Evolutionary conservation across 2,113 vertebrate species (phyloP).

Genomic region (Ctenodactylus gundi): DNA sequence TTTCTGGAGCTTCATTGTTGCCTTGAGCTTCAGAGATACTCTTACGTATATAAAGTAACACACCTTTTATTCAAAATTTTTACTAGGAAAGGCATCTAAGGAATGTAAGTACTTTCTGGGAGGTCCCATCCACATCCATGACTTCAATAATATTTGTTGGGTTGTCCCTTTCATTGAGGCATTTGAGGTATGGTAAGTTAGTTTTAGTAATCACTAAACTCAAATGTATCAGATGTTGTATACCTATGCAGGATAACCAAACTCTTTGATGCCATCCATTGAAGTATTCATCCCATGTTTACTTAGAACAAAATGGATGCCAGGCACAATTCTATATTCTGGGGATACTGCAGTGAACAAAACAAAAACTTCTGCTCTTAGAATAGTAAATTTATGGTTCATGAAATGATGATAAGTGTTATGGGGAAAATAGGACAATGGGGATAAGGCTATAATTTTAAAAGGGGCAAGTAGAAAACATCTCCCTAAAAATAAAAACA

Average conservation of each 20-base stretch:
- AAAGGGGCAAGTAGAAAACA: neutral
- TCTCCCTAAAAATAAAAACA: neutral
- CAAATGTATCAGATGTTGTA: neutral
- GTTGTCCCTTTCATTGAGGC: neutral
- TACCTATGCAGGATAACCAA: neutral
- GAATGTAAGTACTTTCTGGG: neutral
- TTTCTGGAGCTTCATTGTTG: neutral
- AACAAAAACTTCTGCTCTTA: neutral
- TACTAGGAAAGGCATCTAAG: neutral
- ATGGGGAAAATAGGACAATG: neutral
- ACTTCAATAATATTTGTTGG: neutral
- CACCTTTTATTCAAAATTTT: neutral
- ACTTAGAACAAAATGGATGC: neutral
- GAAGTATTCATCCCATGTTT: neutral
- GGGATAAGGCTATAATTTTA: neutral
- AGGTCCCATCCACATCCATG: neutral
- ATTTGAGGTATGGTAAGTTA: neutral
- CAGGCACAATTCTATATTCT: neutral
- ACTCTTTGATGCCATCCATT: neutral
- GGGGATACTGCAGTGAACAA: neutral
- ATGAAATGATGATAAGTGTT: neutral
- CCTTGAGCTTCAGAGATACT: neutral
- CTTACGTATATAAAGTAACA: neutral
- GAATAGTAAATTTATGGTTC: neutral
- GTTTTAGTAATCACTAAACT: neutral